A percentile compares a stretch with the other conserved stretches of the same genome.
Conservation (phyloP, 2,797 vertebrate species). For the Rhodeus uyekii region DNA sequence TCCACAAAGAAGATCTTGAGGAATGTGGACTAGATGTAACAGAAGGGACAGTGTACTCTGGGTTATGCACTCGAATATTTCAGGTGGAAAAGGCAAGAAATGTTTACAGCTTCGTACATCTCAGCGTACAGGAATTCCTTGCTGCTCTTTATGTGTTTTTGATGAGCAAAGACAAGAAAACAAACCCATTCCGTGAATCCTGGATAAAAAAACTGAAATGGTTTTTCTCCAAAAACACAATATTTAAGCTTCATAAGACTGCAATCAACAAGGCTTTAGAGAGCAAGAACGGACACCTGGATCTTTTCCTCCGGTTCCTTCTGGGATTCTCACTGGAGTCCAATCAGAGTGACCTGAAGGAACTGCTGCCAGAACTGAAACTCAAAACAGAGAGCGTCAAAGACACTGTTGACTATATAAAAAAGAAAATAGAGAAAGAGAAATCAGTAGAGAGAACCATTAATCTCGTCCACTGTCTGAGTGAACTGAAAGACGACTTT, state of each 20-base stretch:
- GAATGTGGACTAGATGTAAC: not conserved
- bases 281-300: not conserved
- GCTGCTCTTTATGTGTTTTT: not conserved
- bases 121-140: not conserved
- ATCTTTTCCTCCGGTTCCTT: not conserved
- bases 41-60: not conserved
- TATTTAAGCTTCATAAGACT: not conserved
- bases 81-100: not conserved
- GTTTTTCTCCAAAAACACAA: not conserved
- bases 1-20: not conserved
- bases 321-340: not conserved
- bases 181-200: not conserved
- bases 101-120: not conserved
- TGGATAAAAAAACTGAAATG: not conserved
- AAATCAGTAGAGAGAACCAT: not conserved
- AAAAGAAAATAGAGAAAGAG: not conserved
- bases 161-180: not conserved
- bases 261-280: not conserved
- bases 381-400: accelerated
- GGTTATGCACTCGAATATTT: not conserved
- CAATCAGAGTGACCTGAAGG: not conserved
- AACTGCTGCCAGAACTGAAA: not conserved
- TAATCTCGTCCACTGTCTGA: not conserved
- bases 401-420: not conserved
- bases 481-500: not conserved